These are phyloP conservation scores for Cardiocondyla obscurior DNA, from an alignment of 1,140 invertebrate species.

Conservation along the genomic window DNA sequence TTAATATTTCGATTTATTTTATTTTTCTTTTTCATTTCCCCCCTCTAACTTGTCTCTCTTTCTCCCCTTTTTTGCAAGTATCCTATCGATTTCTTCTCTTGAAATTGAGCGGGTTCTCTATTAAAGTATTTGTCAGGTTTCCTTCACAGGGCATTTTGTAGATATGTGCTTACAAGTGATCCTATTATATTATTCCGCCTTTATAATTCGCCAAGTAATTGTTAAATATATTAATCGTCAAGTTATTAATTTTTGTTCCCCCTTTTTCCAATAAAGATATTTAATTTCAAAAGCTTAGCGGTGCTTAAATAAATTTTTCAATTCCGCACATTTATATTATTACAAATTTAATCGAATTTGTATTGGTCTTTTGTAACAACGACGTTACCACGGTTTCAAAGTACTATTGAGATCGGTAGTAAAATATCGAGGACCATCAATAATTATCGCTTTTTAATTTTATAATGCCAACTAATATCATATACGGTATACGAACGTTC, in stretches of 20 bases:
- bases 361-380: neutral
- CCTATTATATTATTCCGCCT: neutral
- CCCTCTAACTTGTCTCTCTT: no score
- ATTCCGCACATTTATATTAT: constrained; percentile 8
- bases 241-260: neutral
- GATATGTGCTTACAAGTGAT: neutral
- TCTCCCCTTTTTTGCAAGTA: neutral
- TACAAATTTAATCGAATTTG: neutral
- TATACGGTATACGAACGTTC: neutral
- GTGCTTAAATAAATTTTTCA: neutral
- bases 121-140: constrained; percentile 10
- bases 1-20: constrained; percentile 37
- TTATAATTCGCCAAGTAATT: neutral
- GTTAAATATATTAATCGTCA: neutral
- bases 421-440: neutral
- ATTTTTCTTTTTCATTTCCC: no score
- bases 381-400: neutral
- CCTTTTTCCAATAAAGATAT: neutral
- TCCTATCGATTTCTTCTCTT: constrained; percentile 14
- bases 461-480: neutral
- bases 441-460: neutral
- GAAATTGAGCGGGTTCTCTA: constrained; percentile 18
- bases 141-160: neutral
- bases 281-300: neutral
- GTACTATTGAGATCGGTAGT: neutral